Conservation (phyloP, 2,888 invertebrate genomes). For the Eupithecia inturbata region DNA sequence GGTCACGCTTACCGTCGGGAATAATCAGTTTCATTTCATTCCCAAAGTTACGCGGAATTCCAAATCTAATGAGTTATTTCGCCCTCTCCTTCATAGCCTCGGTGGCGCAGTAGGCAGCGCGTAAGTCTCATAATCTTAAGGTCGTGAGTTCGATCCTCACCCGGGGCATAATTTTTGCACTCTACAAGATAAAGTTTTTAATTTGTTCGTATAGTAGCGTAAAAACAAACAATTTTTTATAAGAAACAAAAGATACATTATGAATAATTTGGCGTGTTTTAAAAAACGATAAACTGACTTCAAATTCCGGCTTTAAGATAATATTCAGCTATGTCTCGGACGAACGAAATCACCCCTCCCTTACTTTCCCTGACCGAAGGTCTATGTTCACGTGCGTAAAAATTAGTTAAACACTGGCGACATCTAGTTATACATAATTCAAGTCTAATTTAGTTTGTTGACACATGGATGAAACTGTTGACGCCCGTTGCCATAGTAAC, state of each 20-base stretch:
- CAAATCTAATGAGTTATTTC: slow-evolving; percentile 6
- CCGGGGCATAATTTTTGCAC: slow-evolving; percentile 92
- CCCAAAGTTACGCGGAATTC: neutral
- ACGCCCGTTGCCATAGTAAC: no score
- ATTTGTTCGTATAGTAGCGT: neutral
- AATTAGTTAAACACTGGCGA: no score
- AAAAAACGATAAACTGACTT: no score
- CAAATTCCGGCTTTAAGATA: no score
- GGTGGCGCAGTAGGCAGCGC: slow-evolving; percentile 85
- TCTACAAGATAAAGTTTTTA: neutral
- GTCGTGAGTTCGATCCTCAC: slow-evolving; percentile 98
- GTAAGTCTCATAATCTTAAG: slow-evolving; percentile 96
- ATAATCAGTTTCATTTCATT: neutral
- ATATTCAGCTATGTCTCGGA: no score
- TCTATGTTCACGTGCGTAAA: no score
- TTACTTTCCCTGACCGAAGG: no score
- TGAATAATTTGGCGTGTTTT: no score
- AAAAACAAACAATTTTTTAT: neutral
- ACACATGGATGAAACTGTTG: no score
- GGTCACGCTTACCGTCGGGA: neutral
- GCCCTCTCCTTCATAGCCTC: slow-evolving; percentile 38
- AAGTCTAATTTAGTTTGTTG: no score
- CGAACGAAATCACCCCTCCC: no score
- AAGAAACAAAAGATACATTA: neutral
- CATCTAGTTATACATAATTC: no score